Conservation (phyloP, 1,140 invertebrate species). For the Platorchestia sp. region DNA sequence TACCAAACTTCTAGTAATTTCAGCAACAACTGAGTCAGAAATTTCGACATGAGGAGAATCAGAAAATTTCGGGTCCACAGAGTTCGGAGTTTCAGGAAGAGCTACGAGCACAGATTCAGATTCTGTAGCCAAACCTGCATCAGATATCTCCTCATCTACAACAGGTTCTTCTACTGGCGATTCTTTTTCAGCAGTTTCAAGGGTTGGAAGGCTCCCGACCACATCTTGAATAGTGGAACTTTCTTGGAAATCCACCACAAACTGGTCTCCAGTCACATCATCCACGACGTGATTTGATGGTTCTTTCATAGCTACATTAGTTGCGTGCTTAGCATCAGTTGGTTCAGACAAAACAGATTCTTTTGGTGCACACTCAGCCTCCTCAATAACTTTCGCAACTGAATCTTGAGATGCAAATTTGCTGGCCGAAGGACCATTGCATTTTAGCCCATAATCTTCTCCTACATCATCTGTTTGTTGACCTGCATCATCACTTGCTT, state of each 20-base stretch:
- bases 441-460: not conserved
- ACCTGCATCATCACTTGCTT: not conserved
- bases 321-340: not conserved
- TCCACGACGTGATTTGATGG: not conserved
- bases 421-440: not conserved
- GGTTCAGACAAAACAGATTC: not conserved
- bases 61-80: not conserved
- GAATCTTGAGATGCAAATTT: not conserved
- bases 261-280: not conserved
- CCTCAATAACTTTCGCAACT: not conserved
- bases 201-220: not conserved
- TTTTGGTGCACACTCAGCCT: not conserved
- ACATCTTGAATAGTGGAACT: not conserved
- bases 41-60: not conserved
- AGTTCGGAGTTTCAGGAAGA: not conserved
- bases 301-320: not conserved
- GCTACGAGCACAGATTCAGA: not conserved
- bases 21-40: not conserved
- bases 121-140: not conserved
- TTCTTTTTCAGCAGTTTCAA: not conserved
- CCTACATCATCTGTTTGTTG: too few relatives aligned
- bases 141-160: not conserved
- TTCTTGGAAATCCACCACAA: not conserved
- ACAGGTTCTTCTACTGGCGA: not conserved
- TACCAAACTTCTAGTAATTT: not conserved